phyloP scores from a whole-genome alignment of 2,113 vertebrate genomes.

The Lontra canadensis region DNA sequence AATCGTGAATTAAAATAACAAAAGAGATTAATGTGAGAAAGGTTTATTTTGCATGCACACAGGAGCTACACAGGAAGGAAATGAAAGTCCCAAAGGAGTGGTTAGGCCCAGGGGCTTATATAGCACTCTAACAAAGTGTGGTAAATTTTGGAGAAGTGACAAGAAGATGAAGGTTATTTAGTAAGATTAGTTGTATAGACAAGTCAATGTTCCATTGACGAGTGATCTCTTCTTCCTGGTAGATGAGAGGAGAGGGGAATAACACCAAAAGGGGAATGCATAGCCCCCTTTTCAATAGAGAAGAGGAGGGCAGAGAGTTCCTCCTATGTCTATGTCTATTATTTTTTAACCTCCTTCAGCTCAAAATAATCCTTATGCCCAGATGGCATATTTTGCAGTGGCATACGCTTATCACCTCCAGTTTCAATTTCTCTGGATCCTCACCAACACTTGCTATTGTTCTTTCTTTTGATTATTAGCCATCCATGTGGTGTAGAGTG shows the following conservation, averaged over 20 bases:
- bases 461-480: neutral
- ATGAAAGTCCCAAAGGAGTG: neutral
- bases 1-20: neutral
- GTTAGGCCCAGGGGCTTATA: neutral
- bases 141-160: neutral
- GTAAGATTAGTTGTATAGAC: neutral
- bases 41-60: neutral
- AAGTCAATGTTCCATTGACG: neutral
- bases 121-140: neutral
- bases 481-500: neutral
- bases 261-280: neutral
- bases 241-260: neutral
- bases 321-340: neutral
- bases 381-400: neutral
- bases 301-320: neutral
- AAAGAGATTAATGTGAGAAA: neutral
- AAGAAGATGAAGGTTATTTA: neutral
- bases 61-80: neutral
- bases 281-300: neutral
- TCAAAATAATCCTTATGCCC: neutral
- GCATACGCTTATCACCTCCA: neutral
- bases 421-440: neutral
- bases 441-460: neutral
- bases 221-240: neutral
- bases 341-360: neutral